A percentile compares a stretch with the other conserved stretches of the same genome.
Evolutionary conservation across 2,888 invertebrate species (phyloP).

Genomic region (Acrobasis consociella): DNA sequence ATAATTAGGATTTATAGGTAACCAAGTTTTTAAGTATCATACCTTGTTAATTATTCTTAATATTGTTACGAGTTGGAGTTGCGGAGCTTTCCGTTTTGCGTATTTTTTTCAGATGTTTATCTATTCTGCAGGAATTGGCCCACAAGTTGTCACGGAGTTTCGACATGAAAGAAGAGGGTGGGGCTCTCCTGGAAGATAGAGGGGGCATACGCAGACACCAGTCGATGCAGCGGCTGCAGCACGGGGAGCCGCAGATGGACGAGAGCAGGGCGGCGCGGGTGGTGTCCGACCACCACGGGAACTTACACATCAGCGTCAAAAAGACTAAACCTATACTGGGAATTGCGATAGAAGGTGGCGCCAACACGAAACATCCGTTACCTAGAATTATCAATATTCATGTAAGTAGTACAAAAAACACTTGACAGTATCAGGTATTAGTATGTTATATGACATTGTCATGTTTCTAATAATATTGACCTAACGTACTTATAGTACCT

Average conservation of each 20-base stretch:
- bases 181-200: constrained; percentile 86
- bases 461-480: too few relatives aligned
- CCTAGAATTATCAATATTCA: constrained; percentile 98
- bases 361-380: constrained; percentile 96
- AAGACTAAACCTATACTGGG: constrained; percentile 97
- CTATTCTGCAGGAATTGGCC: constrained; percentile 88
- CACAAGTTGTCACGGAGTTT: constrained; percentile 94
- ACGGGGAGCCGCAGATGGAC: constrained; percentile 78
- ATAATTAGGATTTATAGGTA: constrained; percentile 54
- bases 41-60: not conserved
- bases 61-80: constrained; percentile 4
- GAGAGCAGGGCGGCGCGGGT: constrained; percentile 84
- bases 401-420: constrained; percentile 80
- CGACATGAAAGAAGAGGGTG: constrained; percentile 93
- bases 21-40: constrained; percentile 28
- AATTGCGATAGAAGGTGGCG: constrained; percentile 98
- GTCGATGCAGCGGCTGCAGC: constrained; percentile 89
- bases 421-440: not conserved
- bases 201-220: constrained; percentile 87
- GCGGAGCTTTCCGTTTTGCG: not conserved
- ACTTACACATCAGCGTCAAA: constrained; percentile 93
- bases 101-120: constrained; percentile 27
- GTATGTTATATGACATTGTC: too few relatives aligned
- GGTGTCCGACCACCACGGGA: constrained; percentile 93
- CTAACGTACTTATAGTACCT: too few relatives aligned